These are phyloP conservation scores for Scaptomyza polygonia DNA, from an alignment of 2,888 invertebrate species.

Conservation along the genomic window DNA sequence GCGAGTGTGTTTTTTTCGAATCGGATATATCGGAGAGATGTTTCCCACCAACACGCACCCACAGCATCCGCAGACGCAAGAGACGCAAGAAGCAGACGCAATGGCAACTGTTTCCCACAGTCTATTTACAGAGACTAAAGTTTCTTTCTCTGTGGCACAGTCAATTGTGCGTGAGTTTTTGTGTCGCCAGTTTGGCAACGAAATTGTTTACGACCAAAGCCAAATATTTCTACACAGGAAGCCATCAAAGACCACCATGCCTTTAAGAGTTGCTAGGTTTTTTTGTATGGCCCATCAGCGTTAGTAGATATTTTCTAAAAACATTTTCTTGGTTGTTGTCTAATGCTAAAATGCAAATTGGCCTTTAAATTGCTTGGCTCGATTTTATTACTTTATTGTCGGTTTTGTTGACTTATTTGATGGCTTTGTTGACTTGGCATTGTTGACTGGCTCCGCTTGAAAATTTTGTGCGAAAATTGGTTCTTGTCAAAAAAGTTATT, in stretches of 20 bases:
- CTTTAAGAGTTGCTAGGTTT: constrained; percentile 24
- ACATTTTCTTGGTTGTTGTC: constrained; percentile 20
- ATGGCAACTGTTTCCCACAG: constrained; percentile 53
- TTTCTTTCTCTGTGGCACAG: not conserved
- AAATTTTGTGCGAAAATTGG: constrained; percentile 47
- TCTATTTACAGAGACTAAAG: constrained; percentile 24
- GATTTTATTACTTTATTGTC: not conserved
- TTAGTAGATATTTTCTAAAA: constrained; percentile 13
- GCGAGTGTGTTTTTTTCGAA: not conserved
- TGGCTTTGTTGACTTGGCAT: constrained; percentile 45
- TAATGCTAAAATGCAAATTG: constrained; percentile 54
- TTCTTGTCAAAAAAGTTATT: constrained; percentile 31
- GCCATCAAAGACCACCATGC: constrained; percentile 48
- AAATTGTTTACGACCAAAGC: constrained; percentile 63
- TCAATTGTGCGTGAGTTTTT: constrained; percentile 10
- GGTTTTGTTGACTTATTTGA: constrained; percentile 32
- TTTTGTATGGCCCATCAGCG: constrained; percentile 9
- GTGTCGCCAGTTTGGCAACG: constrained; percentile 56
- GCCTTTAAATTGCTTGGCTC: constrained; percentile 24
- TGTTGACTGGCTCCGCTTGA: constrained; percentile 20
- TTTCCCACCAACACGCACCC: constrained; percentile 60
- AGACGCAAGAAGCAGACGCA: no score
- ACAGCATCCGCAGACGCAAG: constrained; percentile 26
- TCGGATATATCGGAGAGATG: constrained; percentile 14
- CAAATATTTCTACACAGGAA: constrained; percentile 58